These are phyloP conservation scores for Mystacides longicornis DNA, from an alignment of 2,888 invertebrate genomes.

Conservation along the genomic window DNA sequence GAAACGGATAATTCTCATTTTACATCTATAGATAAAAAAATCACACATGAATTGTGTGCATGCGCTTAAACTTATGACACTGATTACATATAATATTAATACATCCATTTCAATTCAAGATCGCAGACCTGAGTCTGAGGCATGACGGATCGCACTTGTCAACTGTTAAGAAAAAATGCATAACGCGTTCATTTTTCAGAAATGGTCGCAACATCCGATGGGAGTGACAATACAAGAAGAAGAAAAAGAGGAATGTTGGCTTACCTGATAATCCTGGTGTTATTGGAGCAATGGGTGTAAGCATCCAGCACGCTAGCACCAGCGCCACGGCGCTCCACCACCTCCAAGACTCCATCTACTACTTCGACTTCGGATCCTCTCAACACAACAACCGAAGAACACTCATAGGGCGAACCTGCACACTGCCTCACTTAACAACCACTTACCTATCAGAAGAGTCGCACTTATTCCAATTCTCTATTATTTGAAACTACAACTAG, in stretches of 20 bases:
- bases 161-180: too few relatives aligned
- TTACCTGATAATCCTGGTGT: constrained; percentile 22
- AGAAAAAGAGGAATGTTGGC: background rate
- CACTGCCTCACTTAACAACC: background rate
- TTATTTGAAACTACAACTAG: background rate
- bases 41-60: too few relatives aligned
- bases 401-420: background rate
- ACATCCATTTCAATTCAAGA: too few relatives aligned
- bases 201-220: too few relatives aligned
- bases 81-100: too few relatives aligned
- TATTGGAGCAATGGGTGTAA: constrained; percentile 16
- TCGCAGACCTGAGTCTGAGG: too few relatives aligned
- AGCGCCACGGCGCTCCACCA: constrained; percentile 14
- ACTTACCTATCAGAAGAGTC: background rate
- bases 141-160: too few relatives aligned
- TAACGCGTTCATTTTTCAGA: too few relatives aligned
- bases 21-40: too few relatives aligned
- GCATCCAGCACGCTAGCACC: constrained; percentile 12
- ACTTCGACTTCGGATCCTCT: background rate
- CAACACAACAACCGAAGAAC: background rate
- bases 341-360: constrained; percentile 11
- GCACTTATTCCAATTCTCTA: background rate
- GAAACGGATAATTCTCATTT: too few relatives aligned
- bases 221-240: too few relatives aligned
- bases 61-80: too few relatives aligned